phyloP scores from a whole-genome alignment of 2,113 vertebrate species.

The Lasiurus borealis region DNA sequence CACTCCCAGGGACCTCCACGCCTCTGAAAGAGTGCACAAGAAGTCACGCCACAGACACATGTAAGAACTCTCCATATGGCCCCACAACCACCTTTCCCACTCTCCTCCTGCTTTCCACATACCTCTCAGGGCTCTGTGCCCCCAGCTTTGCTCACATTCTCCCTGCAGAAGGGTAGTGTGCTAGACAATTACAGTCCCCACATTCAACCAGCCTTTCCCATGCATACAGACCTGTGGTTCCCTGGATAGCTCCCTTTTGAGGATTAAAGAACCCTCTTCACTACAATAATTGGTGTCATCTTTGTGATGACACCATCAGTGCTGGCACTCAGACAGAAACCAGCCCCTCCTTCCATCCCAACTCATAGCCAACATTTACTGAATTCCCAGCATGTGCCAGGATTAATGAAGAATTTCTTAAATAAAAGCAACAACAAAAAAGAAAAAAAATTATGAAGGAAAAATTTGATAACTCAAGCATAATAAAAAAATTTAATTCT shows the following conservation, averaged over 20 bases:
- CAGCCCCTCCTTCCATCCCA: neutral
- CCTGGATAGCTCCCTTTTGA: neutral
- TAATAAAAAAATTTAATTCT: neutral
- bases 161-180: neutral
- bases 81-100: neutral
- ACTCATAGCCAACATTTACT: neutral
- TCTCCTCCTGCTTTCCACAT: neutral
- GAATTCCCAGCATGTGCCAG: neutral
- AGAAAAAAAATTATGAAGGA: neutral
- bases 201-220: neutral
- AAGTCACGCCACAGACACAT: neutral
- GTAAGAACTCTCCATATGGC: neutral
- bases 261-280: neutral
- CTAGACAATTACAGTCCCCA: neutral
- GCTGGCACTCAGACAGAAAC: neutral
- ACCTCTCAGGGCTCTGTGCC: neutral
- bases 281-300: neutral
- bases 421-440: neutral
- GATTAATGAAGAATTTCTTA: constrained; percentile 21
- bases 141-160: neutral
- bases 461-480: neutral
- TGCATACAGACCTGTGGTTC: neutral
- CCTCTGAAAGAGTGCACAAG: neutral
- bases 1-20: neutral
- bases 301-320: neutral